phyloP scores from a whole-genome alignment of 2,888 invertebrate genomes.

The Ormyrus pomaceus region DNA sequence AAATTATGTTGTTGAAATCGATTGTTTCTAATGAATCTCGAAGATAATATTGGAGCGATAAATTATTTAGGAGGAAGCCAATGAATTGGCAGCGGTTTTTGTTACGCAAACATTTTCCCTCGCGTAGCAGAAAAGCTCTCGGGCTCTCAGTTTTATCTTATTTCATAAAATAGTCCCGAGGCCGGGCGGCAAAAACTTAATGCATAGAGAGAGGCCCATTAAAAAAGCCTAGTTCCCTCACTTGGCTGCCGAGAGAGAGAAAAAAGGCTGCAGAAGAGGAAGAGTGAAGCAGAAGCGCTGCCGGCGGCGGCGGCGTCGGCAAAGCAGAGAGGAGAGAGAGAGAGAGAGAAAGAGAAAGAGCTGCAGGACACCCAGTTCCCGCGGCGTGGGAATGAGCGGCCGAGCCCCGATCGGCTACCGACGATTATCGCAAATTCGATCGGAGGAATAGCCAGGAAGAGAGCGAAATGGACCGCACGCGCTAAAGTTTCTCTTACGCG shows the following conservation, averaged over 20 bases:
- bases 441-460: conserved; percentile 50
- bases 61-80: too few species aligned
- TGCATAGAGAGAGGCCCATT: conserved; percentile 5
- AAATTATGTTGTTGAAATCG: too few species aligned
- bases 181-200: not conserved
- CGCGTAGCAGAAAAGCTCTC: too few species aligned
- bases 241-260: not conserved
- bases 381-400: conserved; percentile 57
- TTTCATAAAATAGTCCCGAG: too few species aligned
- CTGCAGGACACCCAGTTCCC: conserved; percentile 51
- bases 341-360: conserved; percentile 8
- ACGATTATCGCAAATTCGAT: conserved; percentile 59
- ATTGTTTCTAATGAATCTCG: too few species aligned
- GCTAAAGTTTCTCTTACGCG: conserved; percentile 8
- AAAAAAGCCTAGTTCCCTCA: conserved; percentile 15
- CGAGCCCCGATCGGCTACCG: conserved; percentile 35
- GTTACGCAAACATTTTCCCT: not conserved
- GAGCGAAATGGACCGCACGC: conserved; percentile 45
- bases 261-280: not conserved
- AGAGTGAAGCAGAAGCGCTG: not conserved
- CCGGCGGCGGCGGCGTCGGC: not conserved
- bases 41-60: too few species aligned
- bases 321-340: conserved; percentile 5
- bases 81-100: too few species aligned
- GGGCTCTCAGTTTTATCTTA: too few species aligned